These are phyloP conservation scores for Poecile atricapillus DNA, from an alignment of 2,113 vertebrate genomes.

Conservation along the genomic window DNA sequence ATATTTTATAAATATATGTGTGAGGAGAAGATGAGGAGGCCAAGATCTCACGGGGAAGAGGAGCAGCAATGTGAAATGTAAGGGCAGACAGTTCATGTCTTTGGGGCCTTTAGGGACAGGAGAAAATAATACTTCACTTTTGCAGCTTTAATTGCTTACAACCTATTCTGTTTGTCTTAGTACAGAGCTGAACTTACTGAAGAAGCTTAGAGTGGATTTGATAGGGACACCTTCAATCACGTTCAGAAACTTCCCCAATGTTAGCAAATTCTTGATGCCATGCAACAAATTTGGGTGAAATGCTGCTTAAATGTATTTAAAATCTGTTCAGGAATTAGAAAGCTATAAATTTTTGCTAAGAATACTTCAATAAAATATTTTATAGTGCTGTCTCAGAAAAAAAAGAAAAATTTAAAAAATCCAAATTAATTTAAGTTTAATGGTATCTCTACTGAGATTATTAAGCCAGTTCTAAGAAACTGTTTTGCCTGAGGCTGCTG, in stretches of 20 bases:
- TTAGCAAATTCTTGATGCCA: not conserved
- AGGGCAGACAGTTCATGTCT: not conserved
- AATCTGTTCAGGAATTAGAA: not conserved
- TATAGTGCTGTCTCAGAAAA: not conserved
- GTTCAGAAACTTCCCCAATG: not conserved
- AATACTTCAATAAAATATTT: not conserved
- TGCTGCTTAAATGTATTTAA: not conserved
- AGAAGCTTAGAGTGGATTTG: not conserved
- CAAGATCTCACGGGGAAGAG: not conserved
- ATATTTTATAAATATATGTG: not conserved
- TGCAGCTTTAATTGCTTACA: not conserved
- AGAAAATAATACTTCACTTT: not conserved
- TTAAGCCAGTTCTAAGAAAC: slow-evolving; percentile 11
- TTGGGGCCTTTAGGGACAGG: not conserved
- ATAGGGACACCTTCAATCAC: not conserved
- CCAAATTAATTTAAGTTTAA: slow-evolving; percentile 23
- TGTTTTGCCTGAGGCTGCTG: slow-evolving; percentile 19
- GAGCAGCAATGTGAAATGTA: not conserved
- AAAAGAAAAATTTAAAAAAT: not conserved
- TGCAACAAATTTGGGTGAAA: not conserved
- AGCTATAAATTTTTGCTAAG: not conserved
- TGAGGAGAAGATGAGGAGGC: not conserved
- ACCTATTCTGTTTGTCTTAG: not conserved
- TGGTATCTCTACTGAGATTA: not conserved
- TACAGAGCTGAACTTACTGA: not conserved